Evolutionary conservation across 2,888 invertebrate genomes (phyloP).

Genomic region (Anoplius nigerrimus): DNA sequence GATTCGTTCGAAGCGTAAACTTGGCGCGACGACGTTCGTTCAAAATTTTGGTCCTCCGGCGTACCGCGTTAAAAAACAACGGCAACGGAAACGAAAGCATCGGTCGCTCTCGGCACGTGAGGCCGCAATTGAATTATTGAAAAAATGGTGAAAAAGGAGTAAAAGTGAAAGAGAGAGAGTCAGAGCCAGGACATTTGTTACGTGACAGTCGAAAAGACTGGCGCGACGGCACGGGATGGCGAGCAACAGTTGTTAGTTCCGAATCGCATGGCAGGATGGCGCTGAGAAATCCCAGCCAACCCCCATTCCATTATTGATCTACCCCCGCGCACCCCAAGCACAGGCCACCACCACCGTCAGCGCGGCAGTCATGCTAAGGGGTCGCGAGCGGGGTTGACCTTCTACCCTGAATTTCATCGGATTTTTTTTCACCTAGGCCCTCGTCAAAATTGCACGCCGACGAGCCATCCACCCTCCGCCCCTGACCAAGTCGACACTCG

Average conservation of each 20-base stretch:
- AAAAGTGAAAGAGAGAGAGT: neutral
- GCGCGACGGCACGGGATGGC: conserved; percentile 3
- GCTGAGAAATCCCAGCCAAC: conserved; percentile 58
- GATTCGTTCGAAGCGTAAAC: too few species aligned
- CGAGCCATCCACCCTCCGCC: neutral
- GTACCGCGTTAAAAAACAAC: too few species aligned
- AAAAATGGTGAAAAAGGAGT: too few species aligned
- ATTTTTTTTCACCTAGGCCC: neutral
- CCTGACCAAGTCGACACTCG: neutral
- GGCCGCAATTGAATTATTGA: too few species aligned
- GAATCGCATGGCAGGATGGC: conserved; percentile 51
- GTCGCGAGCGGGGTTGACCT: neutral
- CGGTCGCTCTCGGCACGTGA: too few species aligned
- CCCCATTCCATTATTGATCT: conserved; percentile 59
- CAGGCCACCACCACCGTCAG: conserved; percentile 6
- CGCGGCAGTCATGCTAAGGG: conserved; percentile 5
- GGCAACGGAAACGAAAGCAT: too few species aligned
- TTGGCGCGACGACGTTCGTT: too few species aligned
- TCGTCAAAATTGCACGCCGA: neutral
- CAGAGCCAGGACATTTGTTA: neutral
- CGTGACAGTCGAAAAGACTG: conserved; percentile 8
- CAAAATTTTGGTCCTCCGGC: too few species aligned
- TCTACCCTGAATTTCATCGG: conserved; percentile 3
- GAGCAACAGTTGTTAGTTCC: conserved; percentile 58
- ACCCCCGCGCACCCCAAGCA: conserved; percentile 43